Percentiles rank a stretch among this genome's conserved stretches.
phyloP scores from a whole-genome alignment of 2,797 vertebrate species.

The Spatula versicolor region DNA sequence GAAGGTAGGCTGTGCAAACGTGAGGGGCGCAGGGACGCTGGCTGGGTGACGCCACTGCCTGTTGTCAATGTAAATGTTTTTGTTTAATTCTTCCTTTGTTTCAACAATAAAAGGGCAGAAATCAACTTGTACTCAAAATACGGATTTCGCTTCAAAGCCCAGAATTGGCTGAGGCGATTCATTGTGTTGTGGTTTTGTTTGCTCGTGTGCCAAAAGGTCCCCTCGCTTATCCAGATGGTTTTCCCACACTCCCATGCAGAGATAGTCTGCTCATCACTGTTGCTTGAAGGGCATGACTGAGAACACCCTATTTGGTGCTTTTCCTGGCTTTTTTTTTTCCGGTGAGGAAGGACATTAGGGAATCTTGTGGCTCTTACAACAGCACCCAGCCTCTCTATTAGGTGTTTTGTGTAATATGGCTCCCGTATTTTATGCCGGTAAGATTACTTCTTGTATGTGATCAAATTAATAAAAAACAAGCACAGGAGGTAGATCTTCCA shows the following conservation, averaged over 20 bases:
- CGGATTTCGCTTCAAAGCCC: neutral
- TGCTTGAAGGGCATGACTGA: rapidly evolving
- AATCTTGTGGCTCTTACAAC: neutral
- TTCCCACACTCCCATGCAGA: neutral
- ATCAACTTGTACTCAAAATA: neutral
- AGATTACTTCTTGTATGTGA: neutral
- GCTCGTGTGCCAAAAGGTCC: neutral
- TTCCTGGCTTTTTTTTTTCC: neutral
- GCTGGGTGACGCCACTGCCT: neutral
- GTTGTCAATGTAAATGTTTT: conserved; percentile 47
- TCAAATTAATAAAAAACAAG: neutral
- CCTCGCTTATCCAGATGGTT: neutral
- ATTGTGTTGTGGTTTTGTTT: neutral
- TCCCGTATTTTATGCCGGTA: neutral
- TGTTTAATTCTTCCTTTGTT: conserved; percentile 37
- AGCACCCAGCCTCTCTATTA: neutral
- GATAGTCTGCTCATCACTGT: neutral
- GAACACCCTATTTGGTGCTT: neutral
- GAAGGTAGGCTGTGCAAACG: neutral
- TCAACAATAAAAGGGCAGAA: conserved; percentile 34
- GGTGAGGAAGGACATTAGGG: neutral
- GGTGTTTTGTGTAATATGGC: neutral
- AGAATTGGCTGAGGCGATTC: neutral
- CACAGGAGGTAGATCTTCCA: neutral
- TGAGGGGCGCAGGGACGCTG: neutral